phyloP scores from a whole-genome alignment of 2,797 vertebrate species.

The Amazonetta brasiliensis region DNA sequence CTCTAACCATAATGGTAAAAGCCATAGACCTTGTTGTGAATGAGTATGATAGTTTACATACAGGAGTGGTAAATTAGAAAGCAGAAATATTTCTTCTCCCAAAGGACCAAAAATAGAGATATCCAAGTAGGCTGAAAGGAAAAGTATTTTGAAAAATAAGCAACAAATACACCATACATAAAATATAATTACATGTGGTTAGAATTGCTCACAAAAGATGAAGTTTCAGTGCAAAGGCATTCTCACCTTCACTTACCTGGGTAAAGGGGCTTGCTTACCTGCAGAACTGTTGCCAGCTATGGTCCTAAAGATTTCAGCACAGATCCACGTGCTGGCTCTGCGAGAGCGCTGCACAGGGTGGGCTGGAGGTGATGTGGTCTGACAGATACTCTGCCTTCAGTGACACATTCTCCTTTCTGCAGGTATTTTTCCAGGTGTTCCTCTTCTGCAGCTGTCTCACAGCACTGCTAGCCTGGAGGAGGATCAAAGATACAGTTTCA shows the following conservation, averaged over 20 bases:
- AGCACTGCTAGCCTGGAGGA: not conserved
- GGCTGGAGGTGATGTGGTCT: not conserved
- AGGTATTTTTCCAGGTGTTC: not conserved
- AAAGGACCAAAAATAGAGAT: not conserved
- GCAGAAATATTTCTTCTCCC: not conserved
- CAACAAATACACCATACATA: not conserved
- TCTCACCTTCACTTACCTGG: not conserved
- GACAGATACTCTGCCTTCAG: not conserved
- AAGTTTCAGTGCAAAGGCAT: not conserved
- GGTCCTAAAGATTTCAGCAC: not conserved
- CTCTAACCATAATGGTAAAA: not conserved
- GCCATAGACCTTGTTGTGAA: not conserved
- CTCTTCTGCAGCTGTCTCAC: not conserved
- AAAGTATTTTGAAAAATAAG: not conserved
- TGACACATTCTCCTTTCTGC: not conserved
- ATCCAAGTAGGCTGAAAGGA: not conserved
- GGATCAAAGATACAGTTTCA: not conserved
- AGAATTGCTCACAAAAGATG: not conserved
- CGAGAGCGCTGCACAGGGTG: fast-evolving
- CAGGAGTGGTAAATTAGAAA: not conserved
- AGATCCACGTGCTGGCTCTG: not conserved
- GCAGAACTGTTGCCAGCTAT: not conserved
- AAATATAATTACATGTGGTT: not conserved
- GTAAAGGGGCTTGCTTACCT: not conserved
- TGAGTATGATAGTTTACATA: not conserved